These are phyloP conservation scores for Molorchus minor DNA, from an alignment of 2,888 invertebrate species.

Conservation along the genomic window DNA sequence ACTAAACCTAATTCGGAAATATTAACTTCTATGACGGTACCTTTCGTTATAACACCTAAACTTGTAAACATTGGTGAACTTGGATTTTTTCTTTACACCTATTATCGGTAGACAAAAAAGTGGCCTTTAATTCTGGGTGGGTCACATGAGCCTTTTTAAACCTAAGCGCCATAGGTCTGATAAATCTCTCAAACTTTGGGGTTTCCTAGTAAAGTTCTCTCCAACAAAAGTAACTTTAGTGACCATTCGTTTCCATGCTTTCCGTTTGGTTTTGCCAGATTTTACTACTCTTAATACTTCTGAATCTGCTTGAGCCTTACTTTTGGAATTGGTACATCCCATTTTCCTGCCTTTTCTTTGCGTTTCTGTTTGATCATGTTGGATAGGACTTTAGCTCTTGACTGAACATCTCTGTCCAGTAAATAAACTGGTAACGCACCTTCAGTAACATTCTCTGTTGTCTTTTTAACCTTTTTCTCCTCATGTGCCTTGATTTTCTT, in stretches of 20 bases:
- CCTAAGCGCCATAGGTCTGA: slow-evolving; percentile 95
- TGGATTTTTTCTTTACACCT: slow-evolving; percentile 99
- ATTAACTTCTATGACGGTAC: slow-evolving; percentile 97
- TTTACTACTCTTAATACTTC: slow-evolving; percentile 95
- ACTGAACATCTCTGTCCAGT: slow-evolving; percentile 95
- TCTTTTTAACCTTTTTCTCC: slow-evolving; percentile 88
- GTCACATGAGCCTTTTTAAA: slow-evolving; percentile 99
- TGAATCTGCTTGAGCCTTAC: slow-evolving; percentile 96
- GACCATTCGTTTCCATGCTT: slow-evolving; percentile 99
- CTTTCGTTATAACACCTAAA: slow-evolving; percentile 98
- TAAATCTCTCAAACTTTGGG: slow-evolving; percentile 99
- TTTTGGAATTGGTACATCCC: slow-evolving; percentile 99
- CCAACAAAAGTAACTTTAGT: slow-evolving; percentile 98
- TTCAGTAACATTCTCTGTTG: slow-evolving; percentile 82
- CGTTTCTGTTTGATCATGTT: slow-evolving; percentile 99
- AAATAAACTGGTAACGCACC: slow-evolving; percentile 96
- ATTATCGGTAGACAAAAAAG: slow-evolving; percentile 97
- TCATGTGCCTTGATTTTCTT: slow-evolving; percentile 98
- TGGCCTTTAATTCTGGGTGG: slow-evolving; percentile 98
- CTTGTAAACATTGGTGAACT: slow-evolving; percentile 97
- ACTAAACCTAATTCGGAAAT: slow-evolving; percentile 98
- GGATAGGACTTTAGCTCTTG: slow-evolving; percentile 92
- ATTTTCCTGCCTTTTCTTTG: slow-evolving; percentile 99
- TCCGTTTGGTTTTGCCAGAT: slow-evolving; percentile 90
- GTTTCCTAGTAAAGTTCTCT: slow-evolving; percentile 98